A percentile compares a stretch with the other conserved stretches of the same genome.
Conservation (phyloP, 2,797 vertebrate species). For the Enoplosus armatus region DNA sequence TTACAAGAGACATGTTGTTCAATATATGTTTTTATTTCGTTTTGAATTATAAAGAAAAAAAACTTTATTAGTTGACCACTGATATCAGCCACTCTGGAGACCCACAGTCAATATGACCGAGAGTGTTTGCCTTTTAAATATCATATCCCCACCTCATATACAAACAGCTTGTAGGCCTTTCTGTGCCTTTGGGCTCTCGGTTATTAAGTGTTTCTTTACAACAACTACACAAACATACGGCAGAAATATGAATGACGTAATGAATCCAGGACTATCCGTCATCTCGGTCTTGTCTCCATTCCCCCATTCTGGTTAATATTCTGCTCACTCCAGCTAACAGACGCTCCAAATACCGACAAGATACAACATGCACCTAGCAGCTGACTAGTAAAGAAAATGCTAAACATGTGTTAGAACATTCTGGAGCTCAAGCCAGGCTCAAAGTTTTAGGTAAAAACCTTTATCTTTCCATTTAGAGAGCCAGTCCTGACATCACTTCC, state of each 20-base stretch:
- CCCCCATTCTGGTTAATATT: constrained; percentile 45
- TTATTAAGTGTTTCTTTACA: constrained; percentile 14
- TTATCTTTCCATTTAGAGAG: background rate
- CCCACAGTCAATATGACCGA: background rate
- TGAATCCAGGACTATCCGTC: constrained; percentile 31
- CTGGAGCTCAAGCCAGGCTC: background rate
- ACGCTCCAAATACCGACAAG: constrained; percentile 20
- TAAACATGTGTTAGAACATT: background rate
- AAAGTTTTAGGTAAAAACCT: background rate
- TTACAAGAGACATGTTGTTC: constrained; percentile 25
- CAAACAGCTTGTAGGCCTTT: constrained; percentile 1
- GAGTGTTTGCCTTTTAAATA: constrained; percentile 29
- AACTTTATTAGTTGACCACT: background rate
- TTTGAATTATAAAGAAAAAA: constrained; percentile 7
- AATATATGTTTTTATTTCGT: constrained; percentile 15
- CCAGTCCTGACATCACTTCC: background rate
- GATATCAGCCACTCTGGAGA: background rate
- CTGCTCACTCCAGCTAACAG: constrained; percentile 45
- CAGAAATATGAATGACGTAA: constrained; percentile 30
- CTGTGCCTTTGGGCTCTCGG: background rate
- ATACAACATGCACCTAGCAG: background rate
- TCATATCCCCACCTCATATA: constrained; percentile 5
- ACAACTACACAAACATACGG: constrained; percentile 10
- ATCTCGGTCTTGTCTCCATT: constrained; percentile 29
- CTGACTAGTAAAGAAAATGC: background rate